These are phyloP conservation scores for Caenorhabditis angaria DNA, from an alignment of 2,888 invertebrate species.

Conservation along the genomic window DNA sequence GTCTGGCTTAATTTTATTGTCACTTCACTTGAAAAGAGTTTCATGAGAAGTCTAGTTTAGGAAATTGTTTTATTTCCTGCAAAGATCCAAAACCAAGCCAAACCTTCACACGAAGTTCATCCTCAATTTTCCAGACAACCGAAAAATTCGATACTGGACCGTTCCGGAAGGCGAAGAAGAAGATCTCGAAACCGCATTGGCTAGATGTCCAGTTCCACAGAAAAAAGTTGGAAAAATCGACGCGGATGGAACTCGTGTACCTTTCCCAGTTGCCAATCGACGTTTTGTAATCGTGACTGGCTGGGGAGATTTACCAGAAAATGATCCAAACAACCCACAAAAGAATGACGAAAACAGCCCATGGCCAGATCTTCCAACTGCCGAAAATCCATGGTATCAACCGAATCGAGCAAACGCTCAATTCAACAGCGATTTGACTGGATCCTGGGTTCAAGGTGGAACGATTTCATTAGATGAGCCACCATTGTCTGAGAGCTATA, in stretches of 20 bases:
- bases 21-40: no score
- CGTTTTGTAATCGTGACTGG: slow-evolving; percentile 58
- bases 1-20: no score
- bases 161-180: slow-evolving; percentile 59
- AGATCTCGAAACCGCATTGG: slow-evolving; percentile 53
- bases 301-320: slow-evolving; percentile 62
- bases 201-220: slow-evolving; percentile 58
- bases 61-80: no score
- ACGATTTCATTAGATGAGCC: slow-evolving; percentile 41
- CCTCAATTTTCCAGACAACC: slow-evolving; percentile 46
- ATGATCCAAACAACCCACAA: slow-evolving; percentile 60
- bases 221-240: slow-evolving; percentile 34
- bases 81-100: no score
- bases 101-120: no score
- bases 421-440: slow-evolving; percentile 21
- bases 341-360: slow-evolving; percentile 44
- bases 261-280: slow-evolving; percentile 49
- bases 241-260: slow-evolving; percentile 33
- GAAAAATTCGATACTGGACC: slow-evolving; percentile 52
- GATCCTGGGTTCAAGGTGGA: slow-evolving; percentile 47
- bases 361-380: slow-evolving; percentile 47
- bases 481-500: slow-evolving; percentile 7
- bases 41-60: no score
- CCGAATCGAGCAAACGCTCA: slow-evolving; percentile 29
- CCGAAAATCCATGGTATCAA: slow-evolving; percentile 55